Conservation (phyloP, 2,113 vertebrate species). For the Pterophyllum scalare region DNA sequence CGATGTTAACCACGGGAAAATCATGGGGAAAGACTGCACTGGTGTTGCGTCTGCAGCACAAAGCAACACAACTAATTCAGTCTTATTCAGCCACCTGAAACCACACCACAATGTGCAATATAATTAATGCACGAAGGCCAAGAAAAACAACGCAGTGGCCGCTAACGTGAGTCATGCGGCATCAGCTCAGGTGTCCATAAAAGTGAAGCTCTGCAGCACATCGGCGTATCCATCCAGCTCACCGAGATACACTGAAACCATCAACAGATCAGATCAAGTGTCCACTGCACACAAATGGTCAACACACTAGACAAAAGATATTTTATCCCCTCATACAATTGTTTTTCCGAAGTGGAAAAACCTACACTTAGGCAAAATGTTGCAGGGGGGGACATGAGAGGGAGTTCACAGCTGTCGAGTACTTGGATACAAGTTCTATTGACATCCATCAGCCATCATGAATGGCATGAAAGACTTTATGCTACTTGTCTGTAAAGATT, state of each 20-base stretch:
- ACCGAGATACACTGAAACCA: not conserved
- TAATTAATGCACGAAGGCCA: slow-evolving; percentile 6
- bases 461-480: not conserved
- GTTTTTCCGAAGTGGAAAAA: not conserved
- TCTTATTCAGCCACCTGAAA: not conserved
- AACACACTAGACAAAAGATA: not conserved
- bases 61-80: not conserved
- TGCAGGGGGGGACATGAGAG: not conserved
- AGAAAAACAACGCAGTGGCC: not conserved
- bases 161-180: not conserved
- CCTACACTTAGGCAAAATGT: not conserved
- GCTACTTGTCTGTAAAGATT: not conserved
- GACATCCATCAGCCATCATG: not conserved
- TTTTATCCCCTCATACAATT: not conserved
- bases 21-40: not conserved
- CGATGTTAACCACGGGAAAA: not conserved
- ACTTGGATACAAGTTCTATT: not conserved
- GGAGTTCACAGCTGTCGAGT: no score
- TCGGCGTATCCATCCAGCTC: not conserved
- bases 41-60: not conserved
- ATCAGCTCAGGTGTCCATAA: not conserved
- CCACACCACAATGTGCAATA: not conserved
- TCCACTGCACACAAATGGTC: not conserved
- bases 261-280: not conserved
- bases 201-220: not conserved